A percentile compares a stretch with the other conserved stretches of the same genome.
phyloP scores from a whole-genome alignment of 1,140 invertebrate species.

The fruit fly (Drosophila melanogaster) region DNA sequence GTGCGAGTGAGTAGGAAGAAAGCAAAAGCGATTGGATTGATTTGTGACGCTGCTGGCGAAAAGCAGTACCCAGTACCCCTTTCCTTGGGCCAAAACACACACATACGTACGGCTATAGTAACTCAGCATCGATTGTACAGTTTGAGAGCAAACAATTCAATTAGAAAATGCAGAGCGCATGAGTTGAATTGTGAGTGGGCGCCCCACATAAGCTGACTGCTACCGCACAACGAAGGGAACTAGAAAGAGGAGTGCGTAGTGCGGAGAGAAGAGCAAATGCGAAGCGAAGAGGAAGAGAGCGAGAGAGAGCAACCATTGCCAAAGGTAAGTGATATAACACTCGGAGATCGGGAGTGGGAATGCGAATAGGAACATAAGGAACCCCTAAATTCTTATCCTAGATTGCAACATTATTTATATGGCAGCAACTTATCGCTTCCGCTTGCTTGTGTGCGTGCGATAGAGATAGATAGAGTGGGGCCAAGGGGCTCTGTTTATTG shows the following conservation, averaged over 20 bases:
- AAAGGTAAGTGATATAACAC: slow-evolving; percentile 62
- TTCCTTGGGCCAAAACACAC: slow-evolving; percentile 13
- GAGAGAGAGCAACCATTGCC: slow-evolving; percentile 65
- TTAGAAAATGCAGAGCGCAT: slow-evolving; percentile 59
- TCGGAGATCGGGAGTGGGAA: background rate
- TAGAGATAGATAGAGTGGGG: slow-evolving; percentile 6
- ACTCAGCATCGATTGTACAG: slow-evolving; percentile 53
- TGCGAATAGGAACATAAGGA: background rate
- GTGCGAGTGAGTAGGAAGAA: slow-evolving; percentile 68
- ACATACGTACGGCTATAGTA: slow-evolving; percentile 16
- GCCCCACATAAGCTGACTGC: slow-evolving; percentile 32
- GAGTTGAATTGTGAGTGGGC: slow-evolving; percentile 45
- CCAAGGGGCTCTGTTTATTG: slow-evolving; percentile 44
- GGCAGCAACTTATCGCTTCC: slow-evolving; percentile 35
- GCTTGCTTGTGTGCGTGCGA: slow-evolving; percentile 9
- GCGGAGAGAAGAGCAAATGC: background rate
- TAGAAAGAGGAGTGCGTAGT: background rate
- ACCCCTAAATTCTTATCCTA: slow-evolving; percentile 16
- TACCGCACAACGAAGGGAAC: slow-evolving; percentile 36
- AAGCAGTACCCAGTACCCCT: slow-evolving; percentile 20
- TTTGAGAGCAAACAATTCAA: slow-evolving; percentile 50
- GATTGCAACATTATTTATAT: slow-evolving; percentile 26
- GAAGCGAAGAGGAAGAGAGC: slow-evolving; percentile 14
- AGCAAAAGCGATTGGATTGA: slow-evolving; percentile 15
- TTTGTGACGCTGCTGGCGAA: slow-evolving; percentile 47